Base-by-base conservation (phyloP, 1,140 invertebrate species). In the Bombus waltoni region DNA sequence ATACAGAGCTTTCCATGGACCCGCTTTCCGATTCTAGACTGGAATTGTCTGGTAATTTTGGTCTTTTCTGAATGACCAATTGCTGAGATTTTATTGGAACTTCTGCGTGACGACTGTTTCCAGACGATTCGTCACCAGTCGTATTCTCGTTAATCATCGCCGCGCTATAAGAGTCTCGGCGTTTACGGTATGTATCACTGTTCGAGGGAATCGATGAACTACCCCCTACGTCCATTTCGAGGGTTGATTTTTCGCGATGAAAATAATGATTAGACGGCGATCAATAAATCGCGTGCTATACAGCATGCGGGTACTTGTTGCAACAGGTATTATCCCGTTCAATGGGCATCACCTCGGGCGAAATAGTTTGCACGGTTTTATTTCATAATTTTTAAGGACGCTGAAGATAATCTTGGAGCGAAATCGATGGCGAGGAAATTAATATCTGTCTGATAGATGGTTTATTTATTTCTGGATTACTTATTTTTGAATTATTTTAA, bases 81-180 rank as follows among this genome's bases (percentile, higher is more conserved):
- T 82, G 76, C 38, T 87, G 72, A 38, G 71, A 40, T 68, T 81
- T n/a, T 32, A 71, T 47, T 1, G n/a, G 3, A 2, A 13, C 0
- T 15, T 42, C 77, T 18, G 38, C 11, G 0, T 11, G 70, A 73
- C 32, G 22, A 72, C 32, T 38, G 65, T 66, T 47, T 32, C 68
- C 75, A 68, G 72, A 32, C 42, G 87, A 65, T 22, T 81, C 71
- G 44, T 91, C 92, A 35, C 83, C 71, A 38, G 89, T 86, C 44
- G 47, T 57, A 59, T 90, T 88, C 57, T 90, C 83, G 40, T 92
- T 91, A 53, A 82, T 81, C 73, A 94, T 88, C 68, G 93, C 93
- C 5, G 87, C 90, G 80, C 74, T 92, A 85, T 94, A 94, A 28
- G 93, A 94, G 72, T 91, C 81, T 65, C 93, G 91, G 68, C 93